Base-by-base conservation (phyloP, 2,797 vertebrate genomes). In the Amazonetta brasiliensis region DNA sequence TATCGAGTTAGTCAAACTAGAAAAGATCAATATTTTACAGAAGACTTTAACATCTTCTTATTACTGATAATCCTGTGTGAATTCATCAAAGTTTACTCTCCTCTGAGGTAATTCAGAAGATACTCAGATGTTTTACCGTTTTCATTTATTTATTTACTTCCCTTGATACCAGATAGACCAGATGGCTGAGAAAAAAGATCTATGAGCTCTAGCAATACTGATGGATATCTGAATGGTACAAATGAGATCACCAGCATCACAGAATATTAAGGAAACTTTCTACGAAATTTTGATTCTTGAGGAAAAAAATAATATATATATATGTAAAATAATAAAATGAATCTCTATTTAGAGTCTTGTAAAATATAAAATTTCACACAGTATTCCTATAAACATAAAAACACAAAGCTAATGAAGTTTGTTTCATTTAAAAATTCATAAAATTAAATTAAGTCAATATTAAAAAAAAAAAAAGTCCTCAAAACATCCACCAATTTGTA, bases 401-500 rank as follows among this genome's bases (percentile, higher is more conserved):
- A 3, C 12, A 30, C 8, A 50, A 37, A 15, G 33, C 7, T 88
- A 81, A 75, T 12, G 7, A 75, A 6, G 6, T 54, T 72, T 59
- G 9, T 46, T 87, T 50, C 3, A 33, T 77, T 80, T 92, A 28
- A 56, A 1, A 2, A 46, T 31, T 2, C 2, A 76, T 81, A 77
- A 64, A 68, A 17, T 22, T 11, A n/a, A 64, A 71, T 46, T 41
- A 44, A 35, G 11, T 54, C 11, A 20, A 41, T 67, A 77, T 48
- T 58, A 43, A 2, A 31, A 50, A 2, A 2, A 8, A n/a, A 31
- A 2, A 68, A 6, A 30, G 1, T 35, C 28, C 64, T 13, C 5
- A 35, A 84, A 82, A 1, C 14, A 41, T 52, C 44, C n/a, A 64
- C 8, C 6, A 64, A 46, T 79, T 92, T 76, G 9, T 59, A 74